A percentile compares a stretch with the other conserved stretches of the same genome.
phyloP scores from a whole-genome alignment of 2,113 vertebrate genomes.

The Ia io region DNA sequence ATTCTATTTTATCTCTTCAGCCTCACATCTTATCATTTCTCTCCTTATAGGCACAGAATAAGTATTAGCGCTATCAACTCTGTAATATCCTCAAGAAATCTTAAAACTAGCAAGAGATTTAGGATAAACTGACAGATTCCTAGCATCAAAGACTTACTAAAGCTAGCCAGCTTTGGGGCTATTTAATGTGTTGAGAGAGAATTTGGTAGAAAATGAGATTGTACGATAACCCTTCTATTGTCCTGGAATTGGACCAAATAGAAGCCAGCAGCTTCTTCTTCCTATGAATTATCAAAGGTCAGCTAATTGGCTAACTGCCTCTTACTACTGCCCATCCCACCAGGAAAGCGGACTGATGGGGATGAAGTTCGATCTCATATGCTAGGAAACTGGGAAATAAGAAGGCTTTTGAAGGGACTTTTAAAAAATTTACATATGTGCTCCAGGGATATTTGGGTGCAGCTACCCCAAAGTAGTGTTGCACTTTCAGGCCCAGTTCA shows the following conservation, averaged over 20 bases:
- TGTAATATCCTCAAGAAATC: neutral
- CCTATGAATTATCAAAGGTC: neutral
- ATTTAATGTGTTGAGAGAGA: neutral
- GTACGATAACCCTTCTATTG: neutral
- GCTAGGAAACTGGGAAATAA: neutral
- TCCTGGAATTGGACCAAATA: neutral
- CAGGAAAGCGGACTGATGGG: neutral
- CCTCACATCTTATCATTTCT: neutral
- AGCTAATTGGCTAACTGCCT: neutral
- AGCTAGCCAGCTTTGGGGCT: neutral
- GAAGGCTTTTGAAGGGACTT: neutral
- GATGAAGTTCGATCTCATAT: neutral
- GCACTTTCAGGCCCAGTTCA: neutral
- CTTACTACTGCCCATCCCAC: neutral
- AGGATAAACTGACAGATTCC: neutral
- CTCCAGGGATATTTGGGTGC: neutral
- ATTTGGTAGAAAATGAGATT: neutral
- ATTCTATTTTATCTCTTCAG: neutral
- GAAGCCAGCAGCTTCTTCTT: neutral
- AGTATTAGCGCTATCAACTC: neutral
- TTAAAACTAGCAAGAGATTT: conserved; percentile 1
- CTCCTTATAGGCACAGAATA: neutral
- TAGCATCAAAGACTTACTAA: neutral
- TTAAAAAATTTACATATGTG: neutral
- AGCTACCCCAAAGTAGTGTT: neutral